Evolutionary conservation across 2,888 invertebrate species (phyloP).

Genomic region (Agrotis puta): DNA sequence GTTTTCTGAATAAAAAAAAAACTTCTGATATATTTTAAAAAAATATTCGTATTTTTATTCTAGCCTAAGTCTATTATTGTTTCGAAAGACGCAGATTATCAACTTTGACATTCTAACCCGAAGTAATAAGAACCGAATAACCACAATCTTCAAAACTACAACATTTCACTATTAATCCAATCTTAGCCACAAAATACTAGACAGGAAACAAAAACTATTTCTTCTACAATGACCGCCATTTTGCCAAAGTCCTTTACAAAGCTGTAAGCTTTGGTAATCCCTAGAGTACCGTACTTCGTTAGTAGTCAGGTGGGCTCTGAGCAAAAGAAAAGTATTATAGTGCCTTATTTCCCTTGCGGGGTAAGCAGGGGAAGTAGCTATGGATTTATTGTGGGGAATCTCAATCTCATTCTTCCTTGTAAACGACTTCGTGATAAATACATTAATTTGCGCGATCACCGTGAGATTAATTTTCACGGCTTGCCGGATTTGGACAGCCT

Average conservation of each 20-base stretch:
- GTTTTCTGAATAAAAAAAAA: no score
- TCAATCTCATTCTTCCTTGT: conserved; percentile 7
- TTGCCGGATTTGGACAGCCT: neutral
- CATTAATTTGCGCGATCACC: conserved; percentile 19
- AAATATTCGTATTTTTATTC: no score
- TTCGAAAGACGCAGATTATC: neutral
- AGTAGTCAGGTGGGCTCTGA: conserved; percentile 51
- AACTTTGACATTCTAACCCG: neutral
- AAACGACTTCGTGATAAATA: conserved; percentile 1
- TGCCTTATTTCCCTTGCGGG: conserved; percentile 60
- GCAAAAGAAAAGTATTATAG: conserved; percentile 56
- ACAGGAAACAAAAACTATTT: conserved; percentile 30
- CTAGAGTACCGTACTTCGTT: conserved; percentile 58
- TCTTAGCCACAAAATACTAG: conserved; percentile 9
- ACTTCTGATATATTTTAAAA: no score
- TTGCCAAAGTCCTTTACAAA: conserved; percentile 49
- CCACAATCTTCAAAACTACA: neutral
- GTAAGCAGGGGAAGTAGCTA: conserved; percentile 23
- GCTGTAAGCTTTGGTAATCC: conserved; percentile 60
- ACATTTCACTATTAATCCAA: conserved; percentile 3
- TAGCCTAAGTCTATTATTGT: neutral
- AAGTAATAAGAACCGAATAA: neutral
- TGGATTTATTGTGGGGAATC: conserved; percentile 26
- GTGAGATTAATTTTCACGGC: neutral
- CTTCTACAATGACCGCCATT: conserved; percentile 43